Conservation (phyloP, 2,888 invertebrate genomes). For the Spodoptera littoralis region DNA sequence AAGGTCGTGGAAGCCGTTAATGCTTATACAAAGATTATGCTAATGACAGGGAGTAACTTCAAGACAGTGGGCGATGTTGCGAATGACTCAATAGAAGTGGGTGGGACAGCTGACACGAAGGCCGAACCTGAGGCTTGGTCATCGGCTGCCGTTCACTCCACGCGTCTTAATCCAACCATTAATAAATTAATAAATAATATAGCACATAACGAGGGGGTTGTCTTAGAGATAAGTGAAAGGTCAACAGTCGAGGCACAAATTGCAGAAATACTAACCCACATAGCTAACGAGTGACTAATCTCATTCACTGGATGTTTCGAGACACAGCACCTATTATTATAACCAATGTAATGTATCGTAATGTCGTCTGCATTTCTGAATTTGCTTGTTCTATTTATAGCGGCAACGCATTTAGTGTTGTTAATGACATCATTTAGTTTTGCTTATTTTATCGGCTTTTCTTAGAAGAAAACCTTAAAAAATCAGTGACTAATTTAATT, state of each 20-base stretch:
- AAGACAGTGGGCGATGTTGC: slow-evolving; percentile 72
- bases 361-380: slow-evolving; percentile 31
- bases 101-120: slow-evolving; percentile 77
- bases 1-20: slow-evolving; percentile 78
- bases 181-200: slow-evolving; percentile 47
- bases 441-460: slow-evolving; percentile 10
- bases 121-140: slow-evolving; percentile 73
- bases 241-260: slow-evolving; percentile 45
- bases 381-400: slow-evolving; percentile 18
- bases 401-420: slow-evolving; percentile 14
- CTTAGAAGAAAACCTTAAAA: slow-evolving; percentile 33
- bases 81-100: slow-evolving; percentile 81
- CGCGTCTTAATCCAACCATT: slow-evolving; percentile 39
- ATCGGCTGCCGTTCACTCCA: slow-evolving; percentile 71
- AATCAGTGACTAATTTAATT: slow-evolving; percentile 46
- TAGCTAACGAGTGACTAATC: slow-evolving; percentile 50
- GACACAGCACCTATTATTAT: slow-evolving; percentile 45
- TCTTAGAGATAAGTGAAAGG: slow-evolving; percentile 53
- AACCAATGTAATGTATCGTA: slow-evolving; percentile 28
- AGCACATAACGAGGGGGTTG: slow-evolving; percentile 41
- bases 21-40: slow-evolving; percentile 76
- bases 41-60: slow-evolving; percentile 70
- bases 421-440: slow-evolving; percentile 12
- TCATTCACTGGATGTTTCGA: slow-evolving; percentile 45
- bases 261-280: slow-evolving; percentile 55